Base-by-base conservation (phyloP, 2,888 invertebrate species). In the Epistrophe eligans region DNA sequence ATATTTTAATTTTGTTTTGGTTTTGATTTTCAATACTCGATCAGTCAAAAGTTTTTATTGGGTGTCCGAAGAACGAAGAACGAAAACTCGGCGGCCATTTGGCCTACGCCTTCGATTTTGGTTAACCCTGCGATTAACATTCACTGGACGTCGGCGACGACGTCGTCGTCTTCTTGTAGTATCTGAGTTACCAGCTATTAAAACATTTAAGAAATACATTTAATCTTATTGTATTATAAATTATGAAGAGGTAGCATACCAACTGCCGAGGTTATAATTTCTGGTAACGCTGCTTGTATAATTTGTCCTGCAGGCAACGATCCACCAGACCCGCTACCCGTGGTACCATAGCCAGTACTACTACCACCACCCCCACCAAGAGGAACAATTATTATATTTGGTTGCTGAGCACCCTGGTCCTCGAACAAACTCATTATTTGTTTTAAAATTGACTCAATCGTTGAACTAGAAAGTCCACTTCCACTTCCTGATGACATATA, bases 51-150 rank as follows among this genome's bases (percentile, higher is more conserved):
- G 4, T 2, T 1, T 48, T 24, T 17, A 19, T 19, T 60, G 6
- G 19, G 0, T 8, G 4, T 4, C 6, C 1, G 45, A 24, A 43
- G 64, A 50, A 50, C 74, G 64, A n/a, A 79, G 19, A 19, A 76
- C 24, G 13, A 19, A 67, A 2, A 84, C 40, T 2, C 66, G 76
- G 1, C 60, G 48, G 4, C 60, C 35, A 64, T 62, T 32, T 15
- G 71, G 80, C 2, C 24, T 79, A 48, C 72, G 57, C 3, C 15
- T 74, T 43, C 40, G 35, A 8, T 58, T 76, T 5, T 19, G 17
- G 13, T 43, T 58, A 38, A 38, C 11, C 9, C 40, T 60, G 17
- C 58, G 58, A 45, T 70, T 40, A 6, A 40, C 24, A 40, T 50
- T 19, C n/a, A 4, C 19, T 50, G 62, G 43, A n/a, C 32, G 55